A percentile compares a stretch with the other conserved stretches of the same genome.
Evolutionary conservation across 2,888 invertebrate species (phyloP).

Genomic region (Hydraecia micacea): DNA sequence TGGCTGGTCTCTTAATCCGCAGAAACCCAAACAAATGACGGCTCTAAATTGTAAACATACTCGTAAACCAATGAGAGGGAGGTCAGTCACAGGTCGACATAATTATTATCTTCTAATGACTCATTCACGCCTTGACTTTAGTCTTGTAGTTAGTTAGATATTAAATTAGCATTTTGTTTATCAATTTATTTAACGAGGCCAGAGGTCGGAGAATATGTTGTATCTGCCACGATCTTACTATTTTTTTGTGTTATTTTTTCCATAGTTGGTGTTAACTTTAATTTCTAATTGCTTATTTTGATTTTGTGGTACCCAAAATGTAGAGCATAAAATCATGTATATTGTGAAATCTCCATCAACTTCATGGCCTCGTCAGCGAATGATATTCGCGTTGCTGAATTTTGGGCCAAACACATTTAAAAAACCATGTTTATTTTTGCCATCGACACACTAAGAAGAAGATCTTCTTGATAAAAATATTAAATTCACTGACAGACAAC

Average conservation of each 20-base stretch:
- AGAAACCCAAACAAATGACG: background rate
- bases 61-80: conserved; percentile 14
- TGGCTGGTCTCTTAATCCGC: background rate
- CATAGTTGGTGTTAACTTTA: background rate
- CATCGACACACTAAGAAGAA: too few species aligned
- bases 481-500: background rate
- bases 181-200: conserved; percentile 1
- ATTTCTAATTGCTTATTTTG: background rate
- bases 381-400: too few species aligned
- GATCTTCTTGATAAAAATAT: background rate
- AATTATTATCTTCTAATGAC: conserved; percentile 6
- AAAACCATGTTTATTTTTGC: too few species aligned
- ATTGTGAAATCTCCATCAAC: background rate
- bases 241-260: background rate
- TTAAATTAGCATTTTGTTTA: conserved; percentile 8
- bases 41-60: background rate
- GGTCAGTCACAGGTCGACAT: conserved; percentile 7
- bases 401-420: too few species aligned
- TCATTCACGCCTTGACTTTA: conserved; percentile 31
- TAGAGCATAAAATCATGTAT: background rate
- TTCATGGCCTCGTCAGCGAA: too few species aligned
- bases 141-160: background rate
- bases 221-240: background rate
- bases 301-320: background rate
- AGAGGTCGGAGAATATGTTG: conserved; percentile 33